A percentile compares a stretch with the other conserved stretches of the same genome.
Evolutionary conservation across 1,140 invertebrate genomes (phyloP).

Genomic region (Megalopta genalis): DNA sequence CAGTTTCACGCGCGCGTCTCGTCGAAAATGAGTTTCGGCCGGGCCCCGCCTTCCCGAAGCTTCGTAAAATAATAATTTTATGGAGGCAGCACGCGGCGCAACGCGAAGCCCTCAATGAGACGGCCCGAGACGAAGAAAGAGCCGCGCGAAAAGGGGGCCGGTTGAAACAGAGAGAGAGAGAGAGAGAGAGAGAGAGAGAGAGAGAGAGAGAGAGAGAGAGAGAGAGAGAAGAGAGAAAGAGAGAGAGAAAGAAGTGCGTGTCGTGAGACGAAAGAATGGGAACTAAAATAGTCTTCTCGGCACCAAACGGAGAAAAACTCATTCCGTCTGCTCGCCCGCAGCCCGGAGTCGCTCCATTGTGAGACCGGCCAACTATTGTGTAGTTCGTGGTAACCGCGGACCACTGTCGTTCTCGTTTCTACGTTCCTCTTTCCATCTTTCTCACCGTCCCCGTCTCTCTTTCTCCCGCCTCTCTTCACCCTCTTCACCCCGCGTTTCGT

Average conservation of each 20-base stretch:
- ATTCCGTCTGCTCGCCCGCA: slow-evolving; percentile 66
- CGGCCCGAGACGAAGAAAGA: slow-evolving; percentile 49
- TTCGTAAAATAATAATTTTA: slow-evolving; percentile 70
- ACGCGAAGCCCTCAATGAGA: slow-evolving; percentile 29
- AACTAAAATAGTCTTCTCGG: slow-evolving; percentile 64
- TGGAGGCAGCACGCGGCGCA: slow-evolving; percentile 30
- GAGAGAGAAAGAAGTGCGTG: slow-evolving; percentile 19
- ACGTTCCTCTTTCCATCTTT: too few relatives aligned
- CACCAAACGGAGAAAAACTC: slow-evolving; percentile 69
- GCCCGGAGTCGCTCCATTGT: slow-evolving; percentile 62
- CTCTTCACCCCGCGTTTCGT: neutral
- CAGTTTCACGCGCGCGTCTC: slow-evolving; percentile 10
- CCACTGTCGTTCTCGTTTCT: slow-evolving; percentile 52
- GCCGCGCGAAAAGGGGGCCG: slow-evolving; percentile 2
- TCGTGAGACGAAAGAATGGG: slow-evolving; percentile 55
- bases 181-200: slow-evolving; percentile 15
- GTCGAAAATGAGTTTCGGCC: slow-evolving; percentile 35
- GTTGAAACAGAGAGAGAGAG: slow-evolving; percentile 15
- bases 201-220: slow-evolving; percentile 15
- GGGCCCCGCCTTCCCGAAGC: slow-evolving; percentile 9
- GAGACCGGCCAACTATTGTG: slow-evolving; percentile 66
- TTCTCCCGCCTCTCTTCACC: too few relatives aligned
- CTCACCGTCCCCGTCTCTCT: too few relatives aligned
- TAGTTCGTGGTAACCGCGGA: slow-evolving; percentile 63
- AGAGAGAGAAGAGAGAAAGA: slow-evolving; percentile 22